phyloP scores from a whole-genome alignment of 2,113 vertebrate genomes.

The Zosterops hypoxanthus region DNA sequence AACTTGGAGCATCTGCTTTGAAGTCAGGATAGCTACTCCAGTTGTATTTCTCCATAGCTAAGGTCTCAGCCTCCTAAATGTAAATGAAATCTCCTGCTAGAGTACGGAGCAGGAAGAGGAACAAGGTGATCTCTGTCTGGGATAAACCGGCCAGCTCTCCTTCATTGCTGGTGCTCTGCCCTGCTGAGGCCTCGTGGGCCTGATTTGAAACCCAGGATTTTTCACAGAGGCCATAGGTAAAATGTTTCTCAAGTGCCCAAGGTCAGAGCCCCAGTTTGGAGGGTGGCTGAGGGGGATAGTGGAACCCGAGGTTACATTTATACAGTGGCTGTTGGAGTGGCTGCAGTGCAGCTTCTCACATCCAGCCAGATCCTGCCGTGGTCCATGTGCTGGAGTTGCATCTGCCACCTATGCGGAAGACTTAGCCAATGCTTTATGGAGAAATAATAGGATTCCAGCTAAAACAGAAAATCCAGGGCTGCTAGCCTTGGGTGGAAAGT shows the following conservation, averaged over 20 bases:
- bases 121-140: rapidly evolving
- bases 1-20: background rate
- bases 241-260: background rate
- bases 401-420: background rate
- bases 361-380: background rate
- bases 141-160: background rate
- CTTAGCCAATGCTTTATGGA: background rate
- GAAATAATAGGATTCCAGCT: background rate
- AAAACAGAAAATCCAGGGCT: background rate
- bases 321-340: background rate
- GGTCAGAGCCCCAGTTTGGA: background rate
- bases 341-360: background rate
- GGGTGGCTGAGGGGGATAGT: background rate
- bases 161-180: background rate
- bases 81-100: background rate
- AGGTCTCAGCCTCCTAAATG: background rate
- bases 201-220: background rate
- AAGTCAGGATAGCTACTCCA: background rate
- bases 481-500: background rate
- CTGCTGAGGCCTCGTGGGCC: rapidly evolving
- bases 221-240: background rate
- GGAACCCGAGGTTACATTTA: background rate
- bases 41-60: background rate
- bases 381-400: background rate
- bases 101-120: background rate